These are phyloP conservation scores for Tenodera sinensis DNA, from an alignment of 2,888 invertebrate species.

Conservation along the genomic window DNA sequence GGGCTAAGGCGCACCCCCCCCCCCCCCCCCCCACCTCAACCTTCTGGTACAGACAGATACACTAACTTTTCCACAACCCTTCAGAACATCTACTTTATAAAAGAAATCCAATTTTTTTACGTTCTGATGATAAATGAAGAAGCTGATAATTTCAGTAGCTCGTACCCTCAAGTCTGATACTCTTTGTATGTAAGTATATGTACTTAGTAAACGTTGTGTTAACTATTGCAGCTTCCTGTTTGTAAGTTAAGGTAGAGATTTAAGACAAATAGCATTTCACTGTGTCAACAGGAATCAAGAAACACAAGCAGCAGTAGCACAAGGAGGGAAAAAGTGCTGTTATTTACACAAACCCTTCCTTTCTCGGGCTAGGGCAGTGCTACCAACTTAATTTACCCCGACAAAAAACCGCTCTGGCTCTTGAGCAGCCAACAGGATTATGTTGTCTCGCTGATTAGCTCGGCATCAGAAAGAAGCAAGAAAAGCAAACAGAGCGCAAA, in stretches of 20 bases:
- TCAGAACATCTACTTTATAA: too few relatives aligned
- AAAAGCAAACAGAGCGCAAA: background rate
- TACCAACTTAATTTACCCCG: background rate
- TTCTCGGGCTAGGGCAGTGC: background rate
- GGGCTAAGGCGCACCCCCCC: too few relatives aligned
- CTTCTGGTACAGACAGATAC: too few relatives aligned
- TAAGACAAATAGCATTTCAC: background rate
- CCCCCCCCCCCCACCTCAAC: too few relatives aligned
- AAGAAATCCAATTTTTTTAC: too few relatives aligned
- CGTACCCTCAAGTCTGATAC: too few relatives aligned
- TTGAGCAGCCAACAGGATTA: background rate
- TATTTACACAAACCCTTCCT: background rate
- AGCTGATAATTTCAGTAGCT: too few relatives aligned
- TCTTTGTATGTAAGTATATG: too few relatives aligned
- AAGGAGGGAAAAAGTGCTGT: background rate
- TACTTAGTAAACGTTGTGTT: too few relatives aligned
- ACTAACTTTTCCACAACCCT: too few relatives aligned
- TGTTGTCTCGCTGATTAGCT: background rate
- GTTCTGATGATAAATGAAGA: too few relatives aligned
- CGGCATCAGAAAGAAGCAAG: background rate
- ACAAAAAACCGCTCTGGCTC: background rate
- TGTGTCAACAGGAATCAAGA: background rate
- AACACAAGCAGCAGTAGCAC: background rate
- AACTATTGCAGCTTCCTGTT: too few relatives aligned
- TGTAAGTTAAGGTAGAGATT: background rate